These are phyloP conservation scores for Drosophila lacteicornis DNA, from an alignment of 1,140 invertebrate species.

Conservation along the genomic window DNA sequence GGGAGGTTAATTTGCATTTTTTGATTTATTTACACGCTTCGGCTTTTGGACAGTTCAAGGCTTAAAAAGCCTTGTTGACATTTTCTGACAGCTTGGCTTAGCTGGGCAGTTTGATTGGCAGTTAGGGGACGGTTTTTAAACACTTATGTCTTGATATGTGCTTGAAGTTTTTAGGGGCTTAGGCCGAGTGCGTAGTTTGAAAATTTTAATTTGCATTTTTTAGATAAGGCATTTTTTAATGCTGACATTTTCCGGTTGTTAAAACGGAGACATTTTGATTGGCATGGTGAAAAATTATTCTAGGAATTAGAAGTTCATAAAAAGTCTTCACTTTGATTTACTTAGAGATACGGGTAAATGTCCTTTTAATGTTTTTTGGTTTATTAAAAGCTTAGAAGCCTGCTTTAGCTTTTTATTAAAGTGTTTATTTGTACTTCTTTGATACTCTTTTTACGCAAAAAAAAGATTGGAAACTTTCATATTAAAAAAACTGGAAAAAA, in stretches of 20 bases:
- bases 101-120: slow-evolving; percentile 49
- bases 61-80: slow-evolving; percentile 32
- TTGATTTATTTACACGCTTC: slow-evolving; percentile 50
- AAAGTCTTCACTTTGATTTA: too few relatives aligned
- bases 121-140: slow-evolving; percentile 7
- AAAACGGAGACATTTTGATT: slow-evolving; percentile 7
- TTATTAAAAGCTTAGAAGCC: background rate
- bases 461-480: too few relatives aligned
- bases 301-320: background rate
- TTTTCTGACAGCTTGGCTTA: slow-evolving; percentile 21
- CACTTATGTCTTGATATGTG: background rate
- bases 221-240: background rate
- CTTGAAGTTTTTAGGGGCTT: background rate
- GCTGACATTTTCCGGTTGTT: slow-evolving; percentile 1
- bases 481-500: too few relatives aligned
- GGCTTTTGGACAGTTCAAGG: slow-evolving; percentile 44
- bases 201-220: slow-evolving; percentile 32
- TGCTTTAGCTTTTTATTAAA: too few relatives aligned
- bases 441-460: too few relatives aligned
- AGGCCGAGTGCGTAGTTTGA: background rate
- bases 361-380: background rate
- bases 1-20: slow-evolving; percentile 57
- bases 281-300: background rate
- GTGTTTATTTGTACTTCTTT: too few relatives aligned
- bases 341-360: background rate